phyloP scores from a whole-genome alignment of 1,140 invertebrate genomes.

The Telenomus remus region DNA sequence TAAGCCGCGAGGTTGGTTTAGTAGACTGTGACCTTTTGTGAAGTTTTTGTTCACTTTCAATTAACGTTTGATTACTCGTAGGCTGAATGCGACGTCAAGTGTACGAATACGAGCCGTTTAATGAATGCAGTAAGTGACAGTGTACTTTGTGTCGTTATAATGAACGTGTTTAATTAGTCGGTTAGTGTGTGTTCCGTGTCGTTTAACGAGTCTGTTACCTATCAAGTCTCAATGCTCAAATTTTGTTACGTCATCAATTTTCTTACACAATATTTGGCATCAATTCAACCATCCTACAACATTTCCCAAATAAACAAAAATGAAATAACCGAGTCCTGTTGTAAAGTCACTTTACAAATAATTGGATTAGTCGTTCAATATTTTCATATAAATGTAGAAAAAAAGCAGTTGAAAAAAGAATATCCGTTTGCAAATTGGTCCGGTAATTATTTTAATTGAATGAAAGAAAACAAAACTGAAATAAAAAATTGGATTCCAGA shows the following conservation, averaged over 20 bases:
- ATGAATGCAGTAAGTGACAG: constrained; percentile 35
- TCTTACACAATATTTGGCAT: neutral
- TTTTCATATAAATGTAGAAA: too few relatives aligned
- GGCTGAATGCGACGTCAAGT: constrained; percentile 23
- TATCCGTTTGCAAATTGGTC: too few relatives aligned
- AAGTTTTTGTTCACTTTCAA: constrained; percentile 35
- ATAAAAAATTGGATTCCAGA: too few relatives aligned
- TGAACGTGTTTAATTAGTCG: constrained; percentile 44
- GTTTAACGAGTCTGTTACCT: constrained; percentile 26
- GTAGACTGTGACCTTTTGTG: neutral
- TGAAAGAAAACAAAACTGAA: too few relatives aligned
- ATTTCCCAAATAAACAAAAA: too few relatives aligned
- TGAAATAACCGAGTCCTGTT: too few relatives aligned
- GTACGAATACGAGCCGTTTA: constrained; percentile 12
- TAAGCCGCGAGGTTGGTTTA: too few relatives aligned
- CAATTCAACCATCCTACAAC: too few relatives aligned
- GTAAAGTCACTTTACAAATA: too few relatives aligned
- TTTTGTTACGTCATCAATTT: neutral
- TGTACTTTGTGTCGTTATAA: constrained; percentile 31
- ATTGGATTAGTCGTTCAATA: too few relatives aligned
- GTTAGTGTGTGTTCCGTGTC: constrained; percentile 20
- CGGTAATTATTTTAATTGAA: neutral
- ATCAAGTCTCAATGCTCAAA: neutral
- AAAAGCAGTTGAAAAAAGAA: too few relatives aligned
- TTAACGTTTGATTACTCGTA: constrained; percentile 26